Evolutionary conservation across 2,888 invertebrate species (phyloP).

Genomic region (Cantharis flavilabris): DNA sequence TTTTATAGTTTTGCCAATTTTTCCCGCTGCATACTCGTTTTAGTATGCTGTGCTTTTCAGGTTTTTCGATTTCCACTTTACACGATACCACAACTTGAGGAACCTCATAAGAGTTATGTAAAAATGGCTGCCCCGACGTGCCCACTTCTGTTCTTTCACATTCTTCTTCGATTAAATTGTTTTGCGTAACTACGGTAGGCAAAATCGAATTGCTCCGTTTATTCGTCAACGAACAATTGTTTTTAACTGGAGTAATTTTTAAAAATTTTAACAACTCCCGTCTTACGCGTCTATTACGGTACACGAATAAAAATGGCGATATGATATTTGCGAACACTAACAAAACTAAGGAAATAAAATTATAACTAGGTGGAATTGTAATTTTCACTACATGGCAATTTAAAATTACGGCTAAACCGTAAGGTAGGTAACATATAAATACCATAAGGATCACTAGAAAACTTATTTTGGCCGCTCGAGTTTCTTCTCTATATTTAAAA

Average conservation of each 20-base stretch:
- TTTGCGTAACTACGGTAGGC: background rate
- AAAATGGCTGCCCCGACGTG: slow-evolving; percentile 31
- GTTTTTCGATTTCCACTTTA: slow-evolving; percentile 38
- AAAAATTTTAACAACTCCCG: slow-evolving; percentile 61
- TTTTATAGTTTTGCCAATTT: slow-evolving; percentile 48
- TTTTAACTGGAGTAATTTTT: slow-evolving; percentile 50
- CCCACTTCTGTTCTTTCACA: slow-evolving; percentile 11
- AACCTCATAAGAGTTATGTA: slow-evolving; percentile 31
- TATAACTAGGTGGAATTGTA: slow-evolving; percentile 55
- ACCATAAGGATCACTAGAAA: slow-evolving; percentile 75
- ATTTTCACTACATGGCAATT: slow-evolving; percentile 44
- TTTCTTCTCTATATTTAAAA: slow-evolving; percentile 86
- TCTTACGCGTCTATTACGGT: slow-evolving; percentile 71
- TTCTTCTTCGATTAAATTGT: slow-evolving; percentile 17
- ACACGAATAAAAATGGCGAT: slow-evolving; percentile 78
- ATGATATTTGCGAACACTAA: slow-evolving; percentile 65
- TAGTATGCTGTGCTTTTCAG: slow-evolving; percentile 50
- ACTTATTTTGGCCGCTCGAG: slow-evolving; percentile 86
- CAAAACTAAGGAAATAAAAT: slow-evolving; percentile 62
- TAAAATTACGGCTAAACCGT: slow-evolving; percentile 49
- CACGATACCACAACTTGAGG: slow-evolving; percentile 51
- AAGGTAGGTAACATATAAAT: slow-evolving; percentile 59
- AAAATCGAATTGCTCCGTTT: slow-evolving; percentile 3
- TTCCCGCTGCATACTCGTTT: slow-evolving; percentile 51
- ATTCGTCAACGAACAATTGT: slow-evolving; percentile 28